Conservation (phyloP, 2,113 vertebrate species). For the Zosterops hypoxanthus region DNA sequence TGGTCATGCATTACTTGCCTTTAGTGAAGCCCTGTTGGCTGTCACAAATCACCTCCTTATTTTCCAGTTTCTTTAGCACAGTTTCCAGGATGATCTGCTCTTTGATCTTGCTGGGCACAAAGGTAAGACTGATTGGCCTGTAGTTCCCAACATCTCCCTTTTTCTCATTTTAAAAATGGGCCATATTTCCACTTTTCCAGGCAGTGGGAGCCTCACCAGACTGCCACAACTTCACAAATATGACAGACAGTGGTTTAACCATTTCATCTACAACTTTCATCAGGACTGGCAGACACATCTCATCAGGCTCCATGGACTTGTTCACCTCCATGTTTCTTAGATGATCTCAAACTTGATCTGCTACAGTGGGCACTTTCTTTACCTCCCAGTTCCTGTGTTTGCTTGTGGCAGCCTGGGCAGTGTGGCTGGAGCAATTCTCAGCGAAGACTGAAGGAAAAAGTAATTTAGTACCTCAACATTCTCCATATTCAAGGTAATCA, state of each 20-base stretch:
- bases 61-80: not conserved
- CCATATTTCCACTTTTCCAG: not conserved
- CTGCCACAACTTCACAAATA: not conserved
- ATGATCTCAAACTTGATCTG: not conserved
- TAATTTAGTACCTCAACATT: not conserved
- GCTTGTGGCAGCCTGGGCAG: not conserved
- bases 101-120: not conserved
- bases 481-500: not conserved
- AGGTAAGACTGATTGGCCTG: not conserved
- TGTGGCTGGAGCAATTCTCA: not conserved
- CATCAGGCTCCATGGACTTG: not conserved
- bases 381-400: not conserved
- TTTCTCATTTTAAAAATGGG: not conserved
- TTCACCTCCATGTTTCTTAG: not conserved
- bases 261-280: not conserved
- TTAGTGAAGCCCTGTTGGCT: not conserved
- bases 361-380: fast-evolving
- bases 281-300: not conserved
- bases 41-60: not conserved
- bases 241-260: not conserved
- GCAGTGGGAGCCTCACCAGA: not conserved
- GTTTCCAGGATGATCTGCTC: not conserved
- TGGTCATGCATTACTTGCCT: not conserved
- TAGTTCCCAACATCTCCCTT: not conserved
- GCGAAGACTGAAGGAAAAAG: not conserved